phyloP scores from a whole-genome alignment of 2,113 vertebrate genomes.

The Ia io region DNA sequence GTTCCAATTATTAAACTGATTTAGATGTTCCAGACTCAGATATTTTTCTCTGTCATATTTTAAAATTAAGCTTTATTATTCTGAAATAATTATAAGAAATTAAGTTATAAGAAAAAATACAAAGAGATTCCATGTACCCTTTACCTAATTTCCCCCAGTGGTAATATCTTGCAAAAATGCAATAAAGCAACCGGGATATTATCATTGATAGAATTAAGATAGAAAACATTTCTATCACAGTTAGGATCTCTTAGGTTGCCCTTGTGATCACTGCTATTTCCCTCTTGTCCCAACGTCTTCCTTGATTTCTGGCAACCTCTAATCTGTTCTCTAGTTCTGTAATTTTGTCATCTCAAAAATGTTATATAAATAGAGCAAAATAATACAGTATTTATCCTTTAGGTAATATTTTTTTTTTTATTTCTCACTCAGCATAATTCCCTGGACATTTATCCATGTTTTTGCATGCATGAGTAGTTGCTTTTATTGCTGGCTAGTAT shows the following conservation, averaged over 20 bases:
- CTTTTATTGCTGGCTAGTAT: background rate
- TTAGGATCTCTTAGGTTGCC: background rate
- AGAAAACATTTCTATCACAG: background rate
- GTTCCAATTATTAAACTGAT: background rate
- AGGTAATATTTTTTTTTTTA: background rate
- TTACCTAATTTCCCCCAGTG: background rate
- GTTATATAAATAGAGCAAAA: background rate
- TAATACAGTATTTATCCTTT: background rate
- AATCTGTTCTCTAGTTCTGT: background rate
- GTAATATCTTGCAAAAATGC: background rate
- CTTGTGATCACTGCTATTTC: background rate
- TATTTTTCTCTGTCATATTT: background rate
- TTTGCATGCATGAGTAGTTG: background rate
- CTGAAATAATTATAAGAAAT: background rate
- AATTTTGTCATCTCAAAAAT: background rate
- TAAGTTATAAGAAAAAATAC: background rate
- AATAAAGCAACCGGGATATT: background rate
- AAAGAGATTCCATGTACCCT: background rate
- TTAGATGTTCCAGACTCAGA: background rate
- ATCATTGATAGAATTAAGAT: background rate
- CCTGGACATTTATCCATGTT: background rate
- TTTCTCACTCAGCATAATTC: background rate
- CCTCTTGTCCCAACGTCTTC: background rate
- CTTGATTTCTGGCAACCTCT: background rate
- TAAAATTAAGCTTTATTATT: background rate